These are phyloP conservation scores for Nomada hirtipes DNA, from an alignment of 2,888 invertebrate genomes.

Conservation along the genomic window DNA sequence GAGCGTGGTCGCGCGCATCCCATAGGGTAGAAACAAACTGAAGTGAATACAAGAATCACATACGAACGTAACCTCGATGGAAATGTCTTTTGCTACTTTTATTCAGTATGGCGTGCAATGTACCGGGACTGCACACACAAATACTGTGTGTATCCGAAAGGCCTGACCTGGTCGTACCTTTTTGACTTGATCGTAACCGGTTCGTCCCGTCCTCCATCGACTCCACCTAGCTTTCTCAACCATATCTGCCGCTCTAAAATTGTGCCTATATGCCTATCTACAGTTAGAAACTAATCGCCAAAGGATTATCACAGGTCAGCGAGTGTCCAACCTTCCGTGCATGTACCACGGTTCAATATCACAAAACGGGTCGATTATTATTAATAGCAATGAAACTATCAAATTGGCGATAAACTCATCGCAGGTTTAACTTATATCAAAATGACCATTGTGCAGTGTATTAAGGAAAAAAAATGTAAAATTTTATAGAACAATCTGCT, in stretches of 20 bases:
- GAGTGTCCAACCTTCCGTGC: slow-evolving; percentile 78
- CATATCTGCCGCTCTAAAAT: slow-evolving; percentile 71
- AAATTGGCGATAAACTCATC: slow-evolving; percentile 50
- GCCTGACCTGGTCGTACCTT: slow-evolving; percentile 68
- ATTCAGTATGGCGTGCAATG: slow-evolving; percentile 45
- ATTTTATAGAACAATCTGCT: neutral
- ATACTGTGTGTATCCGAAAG: slow-evolving; percentile 63
- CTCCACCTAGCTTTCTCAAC: slow-evolving; percentile 68
- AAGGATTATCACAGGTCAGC: slow-evolving; percentile 79
- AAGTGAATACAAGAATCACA: slow-evolving; percentile 45
- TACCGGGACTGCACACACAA: slow-evolving; percentile 54
- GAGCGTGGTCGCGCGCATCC: slow-evolving; percentile 76
- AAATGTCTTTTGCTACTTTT: slow-evolving; percentile 40
- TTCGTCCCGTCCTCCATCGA: slow-evolving; percentile 64
- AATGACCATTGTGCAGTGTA: neutral
- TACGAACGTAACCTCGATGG: slow-evolving; percentile 24
- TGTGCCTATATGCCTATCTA: slow-evolving; percentile 73
- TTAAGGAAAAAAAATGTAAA: neutral
- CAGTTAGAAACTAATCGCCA: slow-evolving; percentile 77
- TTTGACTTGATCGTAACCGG: slow-evolving; percentile 72
- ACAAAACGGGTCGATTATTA: slow-evolving; percentile 69
- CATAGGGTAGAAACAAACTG: slow-evolving; percentile 69
- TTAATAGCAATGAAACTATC: slow-evolving; percentile 64
- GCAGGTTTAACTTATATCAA: neutral
- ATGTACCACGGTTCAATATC: slow-evolving; percentile 71